Base-by-base conservation (phyloP, 2,113 vertebrate species). In the Donacobius atricapilla region DNA sequence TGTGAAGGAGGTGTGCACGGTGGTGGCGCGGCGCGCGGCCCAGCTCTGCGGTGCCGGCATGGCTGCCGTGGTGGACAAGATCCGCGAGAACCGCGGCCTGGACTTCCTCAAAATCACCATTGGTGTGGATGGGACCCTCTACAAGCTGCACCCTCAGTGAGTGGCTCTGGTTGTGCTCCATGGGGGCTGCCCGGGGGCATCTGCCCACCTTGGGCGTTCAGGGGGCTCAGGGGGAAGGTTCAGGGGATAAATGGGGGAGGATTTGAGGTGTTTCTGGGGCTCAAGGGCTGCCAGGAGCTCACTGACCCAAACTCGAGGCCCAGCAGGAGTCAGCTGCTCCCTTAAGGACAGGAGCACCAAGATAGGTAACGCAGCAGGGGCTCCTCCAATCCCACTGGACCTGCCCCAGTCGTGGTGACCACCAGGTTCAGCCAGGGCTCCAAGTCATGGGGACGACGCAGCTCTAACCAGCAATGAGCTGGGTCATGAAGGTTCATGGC, bases 61-160 rank as follows among this genome's bases (percentile, higher is more conserved):
- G 93, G 99, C 99, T 0, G 99, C 99, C 0, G 98, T 99, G 63
- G 99, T 99, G 65, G 99, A 99, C 89, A 99, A 99, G 94, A 99
- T 99, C 72, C 97, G 99, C 3, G 97, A 98, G 95, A 99, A 99
- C 96, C 99, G 99, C 1, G 98, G 98, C n/a, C 97, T 99, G 63
- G 98, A 99, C 45, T 97, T 97, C 50, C 98, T 99, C 47, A 98
- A 97, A 66, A 65, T 99, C 97, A 99, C 99, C 0, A 98, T 99
- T 1, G 99, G 99, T 3, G 99, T 99, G 96, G 99, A 99, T 0
- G 99, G 99, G 39, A 99, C 99, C 0, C 99, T 99, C 57, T 99
- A 99, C 90, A 99, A 99, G 93, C 98, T 99, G 6, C 99, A 99
- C 83, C 99, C 99, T 8, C 99, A 99, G 99, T 99, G 97, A 98